These are phyloP conservation scores for Cataglyphis livida DNA, from an alignment of 2,888 invertebrate species.

Conservation along the genomic window DNA sequence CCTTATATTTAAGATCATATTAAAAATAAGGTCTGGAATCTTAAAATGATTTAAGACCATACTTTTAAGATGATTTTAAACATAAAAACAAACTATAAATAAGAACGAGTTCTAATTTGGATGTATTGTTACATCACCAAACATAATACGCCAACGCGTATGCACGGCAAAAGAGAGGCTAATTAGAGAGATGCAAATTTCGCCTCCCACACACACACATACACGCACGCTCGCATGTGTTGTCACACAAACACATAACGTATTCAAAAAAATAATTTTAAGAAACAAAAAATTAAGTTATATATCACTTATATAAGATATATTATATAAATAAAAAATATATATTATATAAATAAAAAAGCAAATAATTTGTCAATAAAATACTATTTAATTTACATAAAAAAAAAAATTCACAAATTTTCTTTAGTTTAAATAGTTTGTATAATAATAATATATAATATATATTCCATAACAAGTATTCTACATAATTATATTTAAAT, in stretches of 20 bases:
- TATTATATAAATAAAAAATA: neutral
- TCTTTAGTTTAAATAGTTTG: neutral
- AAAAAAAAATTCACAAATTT: neutral
- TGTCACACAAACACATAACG: neutral
- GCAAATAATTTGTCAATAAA: neutral
- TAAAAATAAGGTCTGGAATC: no score
- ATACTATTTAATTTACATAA: neutral
- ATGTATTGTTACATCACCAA: neutral
- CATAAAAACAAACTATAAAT: no score
- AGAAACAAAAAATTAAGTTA: neutral
- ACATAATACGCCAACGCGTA: neutral
- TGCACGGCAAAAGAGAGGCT: neutral
- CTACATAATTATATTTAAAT: slow-evolving; percentile 34
- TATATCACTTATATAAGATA: neutral
- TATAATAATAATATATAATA: slow-evolving; percentile 4
- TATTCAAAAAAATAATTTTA: neutral
- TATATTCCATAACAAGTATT: neutral
- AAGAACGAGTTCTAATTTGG: no score
- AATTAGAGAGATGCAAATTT: neutral
- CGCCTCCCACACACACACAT: neutral
- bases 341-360: neutral
- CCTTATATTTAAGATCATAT: no score
- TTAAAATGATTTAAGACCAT: no score
- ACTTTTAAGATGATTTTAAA: no score
- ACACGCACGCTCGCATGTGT: neutral